Conservation (phyloP, 2,113 vertebrate species). For the Bos taurus region ARS-UCD2.0 NC_037333.1:40595001-40595500, state of each 20-base stretch:
- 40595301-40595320: not conserved
- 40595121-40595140: not conserved
- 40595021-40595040: not conserved
- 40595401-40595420: not conserved
- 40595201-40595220: not conserved
- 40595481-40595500: not conserved
- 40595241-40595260: not conserved
- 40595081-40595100: not conserved
- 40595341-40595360: not conserved
- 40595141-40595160: not conserved
- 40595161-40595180: not conserved
- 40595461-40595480: not conserved
- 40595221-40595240: not conserved
- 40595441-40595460: not conserved
- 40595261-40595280: not conserved
- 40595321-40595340: not conserved
- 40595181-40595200: not conserved
- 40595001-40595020: not conserved
- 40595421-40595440: not conserved
- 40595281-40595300: not conserved
- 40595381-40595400: not conserved
- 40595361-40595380: not conserved
- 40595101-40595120: not conserved
- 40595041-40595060: not conserved
- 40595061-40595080: not conserved